Base-by-base conservation (phyloP, 2,888 invertebrate genomes). In the Philaethria dido region DNA sequence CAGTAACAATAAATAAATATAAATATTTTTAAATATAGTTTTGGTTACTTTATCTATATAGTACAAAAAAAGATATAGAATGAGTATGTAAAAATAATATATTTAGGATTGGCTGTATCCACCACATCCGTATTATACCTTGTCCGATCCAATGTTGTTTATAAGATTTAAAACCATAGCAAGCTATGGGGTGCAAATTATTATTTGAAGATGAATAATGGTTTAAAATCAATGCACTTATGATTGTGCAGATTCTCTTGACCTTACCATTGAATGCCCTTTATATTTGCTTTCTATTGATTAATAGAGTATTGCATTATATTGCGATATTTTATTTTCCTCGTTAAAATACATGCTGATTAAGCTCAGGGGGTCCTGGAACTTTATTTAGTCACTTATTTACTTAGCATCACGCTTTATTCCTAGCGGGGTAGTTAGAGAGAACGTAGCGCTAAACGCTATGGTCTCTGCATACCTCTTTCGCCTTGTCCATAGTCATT, bases 171-270 rank as follows among this genome's bases (percentile, higher is more conserved):
- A 82, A 82, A 80, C 80, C 79, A 78, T 77, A 73, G 80, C 84
- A 85, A 88, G 85, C 87, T 84, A 89, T 89, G 82, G 89, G 89
- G 90, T 89, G 91, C 86, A 89, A 91, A 91, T 86, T 89, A 88
- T 88, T 89, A 87, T 88, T 86, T 85, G 88, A 89, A 85, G 86
- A 87, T 91, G 89, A 92, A 80, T 90, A 88, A 92, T 91, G 88
- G 83, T 83, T 74, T 73, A 76, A 81, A 88, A 84, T 86, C 86
- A 83, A 82, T 84, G 85, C 87, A 84, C 86, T 86, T 87, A 85
- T 90, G 89, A 90, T 85, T 86, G 79, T 86, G 90, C 91, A 87
- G 86, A 89, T 87, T 90, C 88, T 82, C 85, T 80, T 84, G 81
- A 84, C 85, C 88, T 81, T 70, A 72, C 68, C 68, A 62, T 66